Percentiles rank a stretch among this genome's conserved stretches.
phyloP scores from a whole-genome alignment of 1,140 invertebrate species.

The Leptinotarsa defecta region DNA sequence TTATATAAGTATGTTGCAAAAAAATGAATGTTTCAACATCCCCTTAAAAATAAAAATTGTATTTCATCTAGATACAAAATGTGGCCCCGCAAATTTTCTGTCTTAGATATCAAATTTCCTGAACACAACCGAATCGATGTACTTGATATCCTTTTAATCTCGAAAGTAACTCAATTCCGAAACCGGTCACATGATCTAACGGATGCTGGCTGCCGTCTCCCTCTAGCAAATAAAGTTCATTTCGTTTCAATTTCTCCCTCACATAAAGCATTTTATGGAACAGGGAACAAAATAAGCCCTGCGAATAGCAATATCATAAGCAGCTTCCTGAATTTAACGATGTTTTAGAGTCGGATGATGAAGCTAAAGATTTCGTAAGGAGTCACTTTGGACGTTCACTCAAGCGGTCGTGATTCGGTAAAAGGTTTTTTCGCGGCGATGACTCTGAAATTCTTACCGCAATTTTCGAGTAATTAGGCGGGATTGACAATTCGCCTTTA shows the following conservation, averaged over 20 bases:
- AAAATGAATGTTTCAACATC: no score
- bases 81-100: no score
- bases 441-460: conserved; percentile 1
- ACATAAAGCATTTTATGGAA: not conserved
- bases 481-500: not conserved
- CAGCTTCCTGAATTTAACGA: conserved; percentile 3
- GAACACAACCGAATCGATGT: no score
- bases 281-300: not conserved
- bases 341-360: not conserved
- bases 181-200: not conserved
- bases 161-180: not conserved
- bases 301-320: not conserved
- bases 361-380: not conserved
- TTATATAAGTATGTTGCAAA: no score
- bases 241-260: conserved; percentile 2
- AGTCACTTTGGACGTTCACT: not conserved
- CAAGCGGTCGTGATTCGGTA: not conserved
- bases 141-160: not conserved
- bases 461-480: conserved; percentile 1
- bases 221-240: not conserved
- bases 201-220: not conserved
- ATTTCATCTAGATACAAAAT: no score
- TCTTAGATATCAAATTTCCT: no score
- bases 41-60: no score
- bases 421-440: not conserved